Evolutionary conservation across 2,113 vertebrate species (phyloP), one percentile per base, ranked within the genome.

Genomic region (Trematocara stigmaticum): DNA sequence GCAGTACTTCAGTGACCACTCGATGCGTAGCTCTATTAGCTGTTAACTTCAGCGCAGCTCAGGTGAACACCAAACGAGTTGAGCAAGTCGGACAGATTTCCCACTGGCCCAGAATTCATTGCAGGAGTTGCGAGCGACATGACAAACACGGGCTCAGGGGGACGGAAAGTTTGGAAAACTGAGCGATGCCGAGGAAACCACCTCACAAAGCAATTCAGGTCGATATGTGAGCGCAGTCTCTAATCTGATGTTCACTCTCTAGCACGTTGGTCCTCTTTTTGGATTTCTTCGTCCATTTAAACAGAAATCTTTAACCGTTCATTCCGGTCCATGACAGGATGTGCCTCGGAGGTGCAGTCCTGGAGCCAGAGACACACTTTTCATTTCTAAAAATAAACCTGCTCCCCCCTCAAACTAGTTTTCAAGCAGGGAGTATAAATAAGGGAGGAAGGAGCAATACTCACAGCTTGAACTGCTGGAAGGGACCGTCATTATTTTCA

Each of bases 61-160:
- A 89, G 87, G 94, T 93, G 87, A 94, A 93, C 82, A 61, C 81
- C 83, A 84, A 92, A 83, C 87, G 86, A 92, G 81, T 55, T 42
- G 82, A 86, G 85, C 78, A 86, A 92, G 53, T 89, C 38, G 1
- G 84, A 93, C 82, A 92, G 84, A 93, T 93, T 94, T 94, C 91
- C 91, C 91, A 86, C 40, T 6, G 89, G 91, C 78, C 84, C 55
- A n/a, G 55, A 87, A 89, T 87, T 87, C 87, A 92, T 88, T 91
- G 84, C 88, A 81, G 85, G 56, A 78, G 47, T 83, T 84, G 45
- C 55, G 29, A 78, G 79, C 26, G 8, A 89, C 87, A 78, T 42
- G 74, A 81, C 23, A 56, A 64, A 86, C 80, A 81, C 49, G 34
- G 7, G 83, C 89, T 88, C 85, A 2, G 47, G 47, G 74, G 88